Conservation (phyloP, 2,888 invertebrate species). For the Pheosia tremula region DNA sequence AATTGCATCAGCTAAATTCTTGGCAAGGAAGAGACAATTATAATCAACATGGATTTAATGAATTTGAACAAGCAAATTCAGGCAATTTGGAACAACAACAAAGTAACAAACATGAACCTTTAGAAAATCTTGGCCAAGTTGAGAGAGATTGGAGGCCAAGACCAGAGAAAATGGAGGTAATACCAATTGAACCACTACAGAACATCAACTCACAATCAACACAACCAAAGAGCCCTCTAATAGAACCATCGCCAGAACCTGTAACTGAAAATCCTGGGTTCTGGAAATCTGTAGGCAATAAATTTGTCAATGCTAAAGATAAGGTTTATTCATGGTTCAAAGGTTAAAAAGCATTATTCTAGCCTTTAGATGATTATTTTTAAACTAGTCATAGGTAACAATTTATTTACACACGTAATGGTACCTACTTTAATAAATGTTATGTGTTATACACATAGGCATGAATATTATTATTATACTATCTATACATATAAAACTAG, state of each 20-base stretch:
- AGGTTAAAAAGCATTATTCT: conserved; percentile 24
- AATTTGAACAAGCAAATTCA: conserved; percentile 12
- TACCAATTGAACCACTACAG: conserved; percentile 12
- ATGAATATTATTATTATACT: too few species aligned
- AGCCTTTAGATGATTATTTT: conserved; percentile 15
- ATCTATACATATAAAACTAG: too few species aligned
- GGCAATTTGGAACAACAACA: conserved; percentile 20
- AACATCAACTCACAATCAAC: conserved; percentile 11
- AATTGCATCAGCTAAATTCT: conserved; percentile 21
- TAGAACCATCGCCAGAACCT: conserved; percentile 40
- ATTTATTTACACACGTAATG: neutral
- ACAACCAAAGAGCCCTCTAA: conserved; percentile 9
- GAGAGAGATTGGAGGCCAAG: conserved; percentile 9
- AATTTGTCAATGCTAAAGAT: conserved; percentile 78
- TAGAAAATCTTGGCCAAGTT: conserved; percentile 12
- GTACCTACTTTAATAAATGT: neutral
- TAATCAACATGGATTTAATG: conserved; percentile 18
- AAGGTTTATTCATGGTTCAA: conserved; percentile 82
- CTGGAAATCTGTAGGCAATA: conserved; percentile 83
- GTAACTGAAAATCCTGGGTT: conserved; percentile 76
- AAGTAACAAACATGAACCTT: conserved; percentile 7
- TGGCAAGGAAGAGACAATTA: conserved; percentile 16
- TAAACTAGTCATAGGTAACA: conserved; percentile 25
- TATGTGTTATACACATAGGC: neutral
- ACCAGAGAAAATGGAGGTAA: conserved; percentile 13